These are phyloP conservation scores for Lordiphosa stackelbergi DNA, from an alignment of 1,140 invertebrate species.

Conservation along the genomic window DNA sequence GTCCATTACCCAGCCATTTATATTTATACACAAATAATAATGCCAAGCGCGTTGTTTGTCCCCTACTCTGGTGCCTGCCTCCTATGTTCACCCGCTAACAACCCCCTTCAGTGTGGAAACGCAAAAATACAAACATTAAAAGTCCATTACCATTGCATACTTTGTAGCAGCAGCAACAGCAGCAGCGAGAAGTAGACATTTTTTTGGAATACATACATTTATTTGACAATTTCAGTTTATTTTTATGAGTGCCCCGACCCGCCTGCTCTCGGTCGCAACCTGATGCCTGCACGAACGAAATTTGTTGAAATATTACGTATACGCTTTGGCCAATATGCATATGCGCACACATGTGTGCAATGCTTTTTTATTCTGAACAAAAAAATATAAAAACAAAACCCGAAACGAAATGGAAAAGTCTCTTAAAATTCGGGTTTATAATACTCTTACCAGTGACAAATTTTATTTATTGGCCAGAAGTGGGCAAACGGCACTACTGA, in stretches of 20 bases:
- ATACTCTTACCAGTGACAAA: too few relatives aligned
- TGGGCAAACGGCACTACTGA: too few relatives aligned
- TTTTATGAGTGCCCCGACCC: conserved; percentile 27
- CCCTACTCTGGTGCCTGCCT: not conserved
- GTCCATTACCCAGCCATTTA: conserved; percentile 6
- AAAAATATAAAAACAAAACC: not conserved
- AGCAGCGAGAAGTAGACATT: conserved; percentile 23
- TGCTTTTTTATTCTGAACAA: conserved; percentile 11
- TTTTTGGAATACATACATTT: conserved; percentile 58
- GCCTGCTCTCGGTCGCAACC: conserved; percentile 3
- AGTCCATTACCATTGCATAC: conserved; percentile 61
- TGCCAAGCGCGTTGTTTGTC: conserved; percentile 20
- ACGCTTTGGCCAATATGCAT: conserved; percentile 27
- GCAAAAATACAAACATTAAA: conserved; percentile 59
- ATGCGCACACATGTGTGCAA: conserved; percentile 24
- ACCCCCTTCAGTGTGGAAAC: conserved; percentile 9
- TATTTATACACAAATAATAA: conserved; percentile 25
- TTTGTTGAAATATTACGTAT: conserved; percentile 51
- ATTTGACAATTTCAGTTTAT: conserved; percentile 45
- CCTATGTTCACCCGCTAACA: not conserved
- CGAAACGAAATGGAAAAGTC: conserved; percentile 12
- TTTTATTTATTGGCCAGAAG: too few relatives aligned
- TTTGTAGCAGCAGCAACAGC: conserved; percentile 25
- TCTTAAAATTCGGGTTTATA: conserved; percentile 1
- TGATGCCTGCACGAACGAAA: conserved; percentile 26